Conservation (phyloP, 2,888 invertebrate genomes). For the Eristalinus aeneus region DNA sequence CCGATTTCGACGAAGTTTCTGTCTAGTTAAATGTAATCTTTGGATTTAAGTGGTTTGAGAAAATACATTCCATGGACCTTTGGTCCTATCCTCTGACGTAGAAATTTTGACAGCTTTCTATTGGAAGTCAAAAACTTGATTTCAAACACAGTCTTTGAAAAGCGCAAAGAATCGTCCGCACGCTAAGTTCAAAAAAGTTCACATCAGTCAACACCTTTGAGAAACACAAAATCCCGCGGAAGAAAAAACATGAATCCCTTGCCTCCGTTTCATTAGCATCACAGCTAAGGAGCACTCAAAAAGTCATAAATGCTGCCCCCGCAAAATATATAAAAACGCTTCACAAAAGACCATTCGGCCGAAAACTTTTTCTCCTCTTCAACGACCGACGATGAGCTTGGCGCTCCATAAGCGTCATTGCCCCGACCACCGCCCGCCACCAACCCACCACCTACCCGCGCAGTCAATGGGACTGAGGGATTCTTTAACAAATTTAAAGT, state of each 20-base stretch:
- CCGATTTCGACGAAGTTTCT: no score
- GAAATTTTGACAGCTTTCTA: no score
- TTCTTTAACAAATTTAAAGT: constrained; percentile 68
- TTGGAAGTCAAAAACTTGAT: no score
- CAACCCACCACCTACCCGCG: background rate
- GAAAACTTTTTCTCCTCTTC: background rate
- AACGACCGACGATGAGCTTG: background rate
- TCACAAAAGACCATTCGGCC: background rate
- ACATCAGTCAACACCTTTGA: background rate
- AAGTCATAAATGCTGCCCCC: constrained; percentile 19
- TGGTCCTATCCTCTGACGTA: no score
- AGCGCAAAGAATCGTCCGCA: no score
- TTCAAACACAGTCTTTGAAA: no score
- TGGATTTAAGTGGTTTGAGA: no score
- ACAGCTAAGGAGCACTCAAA: constrained; percentile 5
- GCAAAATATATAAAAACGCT: constrained; percentile 1
- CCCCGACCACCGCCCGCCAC: background rate
- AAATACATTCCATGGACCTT: no score
- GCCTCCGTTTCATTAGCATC: constrained; percentile 23
- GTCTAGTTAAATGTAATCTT: no score
- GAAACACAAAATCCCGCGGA: background rate
- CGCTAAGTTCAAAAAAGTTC: background rate
- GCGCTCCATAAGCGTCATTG: background rate
- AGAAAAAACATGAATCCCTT: background rate
- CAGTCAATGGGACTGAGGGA: background rate